Evolutionary conservation across 1,140 invertebrate genomes (phyloP), one percentile per base, ranked within the genome.

Genomic region (Macrobrachium rosenbergii): DNA sequence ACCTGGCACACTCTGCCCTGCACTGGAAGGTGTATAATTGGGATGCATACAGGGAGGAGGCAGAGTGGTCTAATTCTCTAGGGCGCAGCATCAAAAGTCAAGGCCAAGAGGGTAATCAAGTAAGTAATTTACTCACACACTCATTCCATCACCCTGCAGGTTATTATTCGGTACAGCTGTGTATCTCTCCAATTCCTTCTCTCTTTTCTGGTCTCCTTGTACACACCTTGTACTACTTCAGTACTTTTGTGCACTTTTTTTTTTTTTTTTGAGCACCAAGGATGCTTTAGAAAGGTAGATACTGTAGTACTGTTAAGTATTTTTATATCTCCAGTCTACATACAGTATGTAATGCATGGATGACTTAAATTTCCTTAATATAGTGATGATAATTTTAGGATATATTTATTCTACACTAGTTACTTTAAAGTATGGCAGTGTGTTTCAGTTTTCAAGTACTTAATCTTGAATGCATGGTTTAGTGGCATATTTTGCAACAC

Each of bases 21-120:
- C 87, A 82, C 87, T 90, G 80, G 89, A 89, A 62, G 85, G 58
- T 89, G 58, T 82, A 78, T 88, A 82, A 90, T 81, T 87, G 88
- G 88, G 73, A 82, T 80, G 67, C 73, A 72, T 62, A 60, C 76
- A 83, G 81, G 77, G 80, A 84, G 64, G 87, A 81, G 87, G 75
- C 83, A 85, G 79, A 75, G 67, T 88, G 82, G 69, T 79, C 83
- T 76, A 72, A 82, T 82, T 82, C 88, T 78, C 75, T 84, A 80
- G 82, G 83, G 52, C 80, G 80, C 62, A 77, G 45, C 80, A 81
- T 79, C 83, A 85, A 81, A 60, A 52, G 83, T 60, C 75, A 73
- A 62, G 60, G 80, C 60, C 63, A 58, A 45, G 83, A 80, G 82
- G 82, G 76, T 80, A 78, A 76, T 72, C 81, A 88, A 81, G 79